phyloP scores from a whole-genome alignment of 1,140 invertebrate species.

The Probaryconus sp. region DNA sequence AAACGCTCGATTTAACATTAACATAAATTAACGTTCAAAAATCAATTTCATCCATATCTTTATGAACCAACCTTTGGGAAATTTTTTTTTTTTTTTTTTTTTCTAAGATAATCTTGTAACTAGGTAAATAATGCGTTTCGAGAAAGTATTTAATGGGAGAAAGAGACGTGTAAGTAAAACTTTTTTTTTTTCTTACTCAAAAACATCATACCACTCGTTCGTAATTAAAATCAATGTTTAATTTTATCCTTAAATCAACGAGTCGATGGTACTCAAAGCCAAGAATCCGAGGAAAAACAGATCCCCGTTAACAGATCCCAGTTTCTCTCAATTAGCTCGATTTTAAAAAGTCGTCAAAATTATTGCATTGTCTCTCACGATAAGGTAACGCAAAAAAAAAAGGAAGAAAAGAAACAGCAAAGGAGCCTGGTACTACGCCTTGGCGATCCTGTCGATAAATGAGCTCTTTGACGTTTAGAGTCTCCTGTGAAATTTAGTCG shows the following conservation, averaged over 20 bases:
- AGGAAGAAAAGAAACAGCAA: too few relatives aligned
- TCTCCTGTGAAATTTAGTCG: conserved; percentile 37
- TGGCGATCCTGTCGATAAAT: conserved; percentile 15
- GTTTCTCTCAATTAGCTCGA: conserved; percentile 14
- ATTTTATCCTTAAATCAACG: too few relatives aligned
- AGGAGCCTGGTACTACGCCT: not conserved
- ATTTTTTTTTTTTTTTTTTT: not conserved
- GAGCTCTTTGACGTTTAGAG: conserved; percentile 18
- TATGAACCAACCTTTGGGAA: conserved; percentile 1
- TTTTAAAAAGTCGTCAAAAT: conserved; percentile 22
- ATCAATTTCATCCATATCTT: conserved; percentile 3
- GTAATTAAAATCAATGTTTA: too few relatives aligned
- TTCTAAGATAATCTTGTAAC: too few relatives aligned
- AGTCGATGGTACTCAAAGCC: not conserved
- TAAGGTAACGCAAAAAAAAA: conserved; percentile 20
- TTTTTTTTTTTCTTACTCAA: too few relatives aligned
- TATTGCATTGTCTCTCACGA: conserved; percentile 26
- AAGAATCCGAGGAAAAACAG: conserved; percentile 6
- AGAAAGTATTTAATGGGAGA: too few relatives aligned
- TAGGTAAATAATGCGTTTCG: too few relatives aligned
- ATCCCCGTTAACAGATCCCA: conserved; percentile 7
- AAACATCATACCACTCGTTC: too few relatives aligned
- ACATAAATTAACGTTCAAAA: conserved; percentile 1
- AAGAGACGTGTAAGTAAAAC: too few relatives aligned
- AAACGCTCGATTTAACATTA: conserved; percentile 2